These are phyloP conservation scores for Rhea pennata DNA, from an alignment of 2,113 vertebrate genomes.

Conservation along the genomic window DNA sequence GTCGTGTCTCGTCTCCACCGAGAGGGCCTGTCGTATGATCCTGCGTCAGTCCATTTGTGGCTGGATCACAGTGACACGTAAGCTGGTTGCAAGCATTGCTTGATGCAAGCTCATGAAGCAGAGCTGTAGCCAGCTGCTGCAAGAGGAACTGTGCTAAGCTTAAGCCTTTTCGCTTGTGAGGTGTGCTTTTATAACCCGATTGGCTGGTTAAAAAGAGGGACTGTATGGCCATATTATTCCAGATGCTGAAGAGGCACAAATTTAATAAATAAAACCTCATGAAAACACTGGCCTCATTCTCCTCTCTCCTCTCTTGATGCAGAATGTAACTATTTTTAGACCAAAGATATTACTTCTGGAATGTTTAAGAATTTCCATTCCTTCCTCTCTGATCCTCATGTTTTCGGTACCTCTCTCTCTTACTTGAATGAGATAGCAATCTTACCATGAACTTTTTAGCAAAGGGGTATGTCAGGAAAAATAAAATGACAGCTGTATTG, in stretches of 20 bases:
- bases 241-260: background rate
- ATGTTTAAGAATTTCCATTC: background rate
- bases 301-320: background rate
- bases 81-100: background rate
- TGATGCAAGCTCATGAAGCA: accelerated
- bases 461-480: background rate
- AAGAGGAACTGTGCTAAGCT: background rate
- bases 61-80: background rate
- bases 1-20: background rate
- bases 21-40: accelerated
- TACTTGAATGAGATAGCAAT: background rate
- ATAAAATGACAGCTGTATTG: background rate
- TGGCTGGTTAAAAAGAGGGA: background rate
- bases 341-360: background rate
- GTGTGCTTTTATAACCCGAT: background rate
- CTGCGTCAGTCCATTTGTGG: accelerated
- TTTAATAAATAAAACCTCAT: conserved; percentile 10
- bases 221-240: background rate
- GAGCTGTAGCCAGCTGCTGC: background rate
- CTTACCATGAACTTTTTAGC: background rate
- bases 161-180: background rate
- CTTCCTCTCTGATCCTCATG: background rate
- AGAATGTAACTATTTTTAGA: conserved; percentile 15
- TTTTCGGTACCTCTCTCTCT: background rate
- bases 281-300: conserved; percentile 12